Evolutionary conservation across 2,888 invertebrate genomes (phyloP).

Genomic region (Eupithecia exiguata): DNA sequence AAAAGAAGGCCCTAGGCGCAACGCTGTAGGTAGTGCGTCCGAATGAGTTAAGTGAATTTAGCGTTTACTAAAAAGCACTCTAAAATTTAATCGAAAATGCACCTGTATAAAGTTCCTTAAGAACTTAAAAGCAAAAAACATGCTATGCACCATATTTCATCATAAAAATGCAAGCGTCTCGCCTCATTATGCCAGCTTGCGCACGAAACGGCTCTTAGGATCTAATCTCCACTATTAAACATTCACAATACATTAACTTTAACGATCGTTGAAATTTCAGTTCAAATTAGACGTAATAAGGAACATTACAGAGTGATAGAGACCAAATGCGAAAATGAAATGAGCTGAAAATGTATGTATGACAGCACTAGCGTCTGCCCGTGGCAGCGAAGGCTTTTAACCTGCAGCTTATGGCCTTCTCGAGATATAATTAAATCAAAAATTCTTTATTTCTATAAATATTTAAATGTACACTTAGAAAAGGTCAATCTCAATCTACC

Average conservation of each 20-base stretch:
- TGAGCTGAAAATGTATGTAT: background rate
- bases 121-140: no score
- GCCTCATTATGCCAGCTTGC: background rate
- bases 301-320: constrained; percentile 8
- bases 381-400: background rate
- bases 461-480: no score
- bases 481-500: no score
- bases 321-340: background rate
- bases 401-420: background rate
- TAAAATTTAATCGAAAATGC: no score
- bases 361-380: background rate
- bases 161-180: background rate
- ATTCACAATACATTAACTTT: constrained; percentile 36
- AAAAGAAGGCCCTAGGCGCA: no score
- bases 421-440: no score
- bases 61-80: no score
- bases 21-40: no score
- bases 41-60: no score
- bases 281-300: constrained; percentile 28
- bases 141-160: background rate
- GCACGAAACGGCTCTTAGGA: constrained; percentile 20
- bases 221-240: constrained; percentile 35
- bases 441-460: no score
- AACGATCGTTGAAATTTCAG: constrained; percentile 30
- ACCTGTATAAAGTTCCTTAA: no score